Conservation (phyloP, 2,797 vertebrate species). For the Lemur catta region DNA sequence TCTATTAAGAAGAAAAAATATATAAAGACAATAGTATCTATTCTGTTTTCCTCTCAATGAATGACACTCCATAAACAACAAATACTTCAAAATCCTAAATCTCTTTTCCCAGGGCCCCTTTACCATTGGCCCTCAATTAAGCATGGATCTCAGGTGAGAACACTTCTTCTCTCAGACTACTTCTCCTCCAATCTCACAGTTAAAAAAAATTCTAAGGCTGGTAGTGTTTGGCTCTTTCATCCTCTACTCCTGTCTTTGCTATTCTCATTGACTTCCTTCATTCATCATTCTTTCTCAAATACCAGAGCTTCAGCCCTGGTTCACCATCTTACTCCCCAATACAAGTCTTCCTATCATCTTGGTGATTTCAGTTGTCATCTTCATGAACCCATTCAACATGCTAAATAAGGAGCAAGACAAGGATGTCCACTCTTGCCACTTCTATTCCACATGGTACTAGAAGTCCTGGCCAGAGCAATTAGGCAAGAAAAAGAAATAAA, state of each 20-base stretch:
- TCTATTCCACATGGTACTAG: neutral
- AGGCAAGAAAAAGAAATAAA: neutral
- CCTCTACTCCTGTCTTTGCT: neutral
- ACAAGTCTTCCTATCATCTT: neutral
- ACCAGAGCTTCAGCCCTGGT: neutral
- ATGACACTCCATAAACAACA: neutral
- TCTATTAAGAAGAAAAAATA: neutral
- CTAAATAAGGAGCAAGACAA: neutral
- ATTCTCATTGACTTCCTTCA: neutral
- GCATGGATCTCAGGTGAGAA: neutral
- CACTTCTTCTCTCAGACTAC: neutral
- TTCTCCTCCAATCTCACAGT: neutral
- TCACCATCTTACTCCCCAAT: neutral
- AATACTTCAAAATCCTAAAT: neutral
- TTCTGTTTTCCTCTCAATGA: neutral
- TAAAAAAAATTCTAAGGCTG: neutral
- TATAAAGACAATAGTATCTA: neutral
- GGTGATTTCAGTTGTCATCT: neutral
- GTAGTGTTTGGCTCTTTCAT: neutral
- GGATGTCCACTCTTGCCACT: neutral
- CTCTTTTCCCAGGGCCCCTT: neutral
- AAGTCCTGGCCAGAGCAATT: neutral
- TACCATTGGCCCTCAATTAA: neutral
- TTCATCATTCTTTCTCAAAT: neutral
- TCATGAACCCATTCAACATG: neutral